These are phyloP conservation scores for Watsonalla cultraria DNA, from an alignment of 2,888 invertebrate species.

Conservation along the genomic window DNA sequence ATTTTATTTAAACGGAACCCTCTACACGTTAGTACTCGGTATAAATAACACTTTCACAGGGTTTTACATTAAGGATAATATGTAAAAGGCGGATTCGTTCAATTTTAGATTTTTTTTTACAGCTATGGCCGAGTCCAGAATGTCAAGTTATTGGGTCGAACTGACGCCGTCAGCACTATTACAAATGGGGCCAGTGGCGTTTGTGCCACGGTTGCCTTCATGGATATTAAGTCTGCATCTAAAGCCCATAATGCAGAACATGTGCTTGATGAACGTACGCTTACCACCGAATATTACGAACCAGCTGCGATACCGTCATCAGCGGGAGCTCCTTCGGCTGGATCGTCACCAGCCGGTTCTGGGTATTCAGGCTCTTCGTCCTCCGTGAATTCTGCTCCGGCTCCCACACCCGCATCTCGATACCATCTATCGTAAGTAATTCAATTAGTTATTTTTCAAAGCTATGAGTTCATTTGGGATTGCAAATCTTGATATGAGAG, in stretches of 20 bases:
- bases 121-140: slow-evolving; percentile 99
- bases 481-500: background rate
- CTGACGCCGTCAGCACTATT: slow-evolving; percentile 74
- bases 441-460: background rate
- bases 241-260: slow-evolving; percentile 95
- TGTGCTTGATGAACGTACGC: slow-evolving; percentile 90
- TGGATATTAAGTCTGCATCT: slow-evolving; percentile 97
- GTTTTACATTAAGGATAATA: too few relatives aligned
- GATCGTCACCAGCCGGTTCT: slow-evolving; percentile 76
- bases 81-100: too few relatives aligned
- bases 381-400: slow-evolving; percentile 75
- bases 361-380: slow-evolving; percentile 82
- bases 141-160: slow-evolving; percentile 91
- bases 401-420: slow-evolving; percentile 60
- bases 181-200: slow-evolving; percentile 81
- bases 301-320: slow-evolving; percentile 86
- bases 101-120: slow-evolving; percentile 52
- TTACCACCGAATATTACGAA: slow-evolving; percentile 95
- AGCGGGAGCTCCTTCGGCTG: slow-evolving; percentile 76
- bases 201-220: slow-evolving; percentile 95
- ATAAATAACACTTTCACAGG: too few relatives aligned
- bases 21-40: too few relatives aligned
- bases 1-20: too few relatives aligned
- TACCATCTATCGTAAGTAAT: slow-evolving; percentile 72
- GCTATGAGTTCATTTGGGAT: background rate